Conservation (phyloP, 2,888 invertebrate genomes). For the Oscheius sp. region DNA sequence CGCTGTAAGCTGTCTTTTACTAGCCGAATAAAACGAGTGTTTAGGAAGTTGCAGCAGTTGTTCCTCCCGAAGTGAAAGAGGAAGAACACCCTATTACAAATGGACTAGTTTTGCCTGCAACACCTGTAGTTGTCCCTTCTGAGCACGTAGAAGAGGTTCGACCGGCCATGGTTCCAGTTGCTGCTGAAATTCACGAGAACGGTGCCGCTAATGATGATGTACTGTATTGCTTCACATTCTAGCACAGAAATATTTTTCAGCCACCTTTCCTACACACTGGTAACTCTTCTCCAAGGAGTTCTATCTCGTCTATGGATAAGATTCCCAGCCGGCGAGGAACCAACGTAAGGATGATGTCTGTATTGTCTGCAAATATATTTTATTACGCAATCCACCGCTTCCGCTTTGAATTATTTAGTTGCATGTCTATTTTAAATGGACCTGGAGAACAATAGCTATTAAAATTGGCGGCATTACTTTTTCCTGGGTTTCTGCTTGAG, state of each 20-base stretch:
- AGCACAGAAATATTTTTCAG: neutral
- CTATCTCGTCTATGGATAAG: slow-evolving; percentile 8
- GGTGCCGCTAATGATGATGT: slow-evolving; percentile 14
- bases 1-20: no score
- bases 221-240: neutral
- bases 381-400: no score
- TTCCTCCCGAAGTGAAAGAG: neutral
- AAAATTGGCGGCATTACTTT: no score
- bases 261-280: slow-evolving; percentile 23
- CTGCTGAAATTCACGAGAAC: neutral
- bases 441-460: neutral
- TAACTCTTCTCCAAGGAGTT: slow-evolving; percentile 16
- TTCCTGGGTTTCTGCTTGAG: no score
- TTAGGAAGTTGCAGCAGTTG: neutral
- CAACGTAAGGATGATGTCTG: slow-evolving; percentile 18
- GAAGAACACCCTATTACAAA: neutral
- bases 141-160: neutral
- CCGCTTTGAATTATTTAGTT: no score
- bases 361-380: no score
- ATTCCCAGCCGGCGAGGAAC: slow-evolving; percentile 27
- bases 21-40: no score
- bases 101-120: neutral
- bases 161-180: no score
- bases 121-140: no score
- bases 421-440: no score